Base-by-base conservation (phyloP, 37 sponge, comb jelly and placozoan species). In the Spongilla lacustris region DNA sequence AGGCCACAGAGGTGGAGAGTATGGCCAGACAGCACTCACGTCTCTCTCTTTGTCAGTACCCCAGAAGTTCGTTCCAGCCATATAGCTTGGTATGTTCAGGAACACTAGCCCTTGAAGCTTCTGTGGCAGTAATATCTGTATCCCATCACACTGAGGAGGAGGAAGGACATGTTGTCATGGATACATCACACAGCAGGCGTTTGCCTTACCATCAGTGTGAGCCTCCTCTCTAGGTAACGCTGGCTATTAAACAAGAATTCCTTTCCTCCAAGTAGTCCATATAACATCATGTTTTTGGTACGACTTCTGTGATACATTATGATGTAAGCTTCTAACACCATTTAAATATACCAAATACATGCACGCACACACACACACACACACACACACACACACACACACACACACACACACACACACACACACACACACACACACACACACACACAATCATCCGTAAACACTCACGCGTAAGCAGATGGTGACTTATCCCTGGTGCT, bases 61-160 rank as follows among this genome's bases (percentile, higher is more conserved):
- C 98, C 98, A 98, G 91, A 98, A 98, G 88, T 98, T 98, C 9
- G 96, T 94, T 19, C 98, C 98, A 9, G 93, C 94, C 98, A 98
- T 98, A 87, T 98, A 98, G 80, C 98, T 95, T 5, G 95, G 93
- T 37, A 97, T 97, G 79, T 97, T 97, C 46, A 97, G 92, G 36
- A 93, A 84, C 37, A 97, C 97, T 1, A 97, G 79, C 9, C 97
- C 97, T 75, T 97, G 97, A 30, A 97, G 67, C 48, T 84, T 77
- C 37, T 80, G 87, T 12, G 97, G 97, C 22, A 97, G 85, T 25
- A 75, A 29, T 25, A 97, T 84, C 46, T 30, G 26, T 48, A 81
- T 85, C 6, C 97, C 97, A 83, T 97, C 97, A 83, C 97, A 97
- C 89, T 96, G 74, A 0, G 25, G 4, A 21, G 27, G 33, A 17